Evolutionary conservation across 1,140 invertebrate species (phyloP).

Genomic region (Aphaenogaster rudis): DNA sequence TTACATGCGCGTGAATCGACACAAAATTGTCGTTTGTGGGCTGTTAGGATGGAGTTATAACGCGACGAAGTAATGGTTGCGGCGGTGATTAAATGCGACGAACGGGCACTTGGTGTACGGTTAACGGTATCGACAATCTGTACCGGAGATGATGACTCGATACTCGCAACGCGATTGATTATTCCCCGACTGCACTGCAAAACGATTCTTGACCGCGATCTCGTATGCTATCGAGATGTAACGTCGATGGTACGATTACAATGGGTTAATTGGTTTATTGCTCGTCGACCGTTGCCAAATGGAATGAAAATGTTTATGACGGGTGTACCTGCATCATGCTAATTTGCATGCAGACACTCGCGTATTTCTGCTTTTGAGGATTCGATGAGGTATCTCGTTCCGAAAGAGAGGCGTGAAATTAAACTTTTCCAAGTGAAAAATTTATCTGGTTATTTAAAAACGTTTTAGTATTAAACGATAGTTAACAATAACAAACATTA

Average conservation of each 20-base stretch:
- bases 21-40: constrained; percentile 37
- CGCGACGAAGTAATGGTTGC: constrained; percentile 68
- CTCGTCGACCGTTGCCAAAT: constrained; percentile 22
- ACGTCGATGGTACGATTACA: constrained; percentile 57
- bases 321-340: neutral
- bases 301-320: constrained; percentile 43
- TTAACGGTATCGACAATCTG: constrained; percentile 59
- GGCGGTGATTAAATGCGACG: constrained; percentile 70
- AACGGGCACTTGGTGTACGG: constrained; percentile 16
- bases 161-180: constrained; percentile 62
- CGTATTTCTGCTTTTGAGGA: neutral
- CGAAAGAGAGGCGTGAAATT: neutral
- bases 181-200: constrained; percentile 41
- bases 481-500: neutral
- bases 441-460: neutral
- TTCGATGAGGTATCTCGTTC: neutral
- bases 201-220: constrained; percentile 57
- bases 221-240: constrained; percentile 52
- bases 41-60: constrained; percentile 67
- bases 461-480: neutral
- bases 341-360: constrained; percentile 7
- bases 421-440: neutral
- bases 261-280: constrained; percentile 59
- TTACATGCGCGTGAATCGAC: constrained; percentile 23
- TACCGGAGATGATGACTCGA: constrained; percentile 50